A percentile compares a stretch with the other conserved stretches of the same genome.
Evolutionary conservation across 2,797 vertebrate genomes (phyloP).

Genomic region (Scyliorhinus canicula): DNA sequence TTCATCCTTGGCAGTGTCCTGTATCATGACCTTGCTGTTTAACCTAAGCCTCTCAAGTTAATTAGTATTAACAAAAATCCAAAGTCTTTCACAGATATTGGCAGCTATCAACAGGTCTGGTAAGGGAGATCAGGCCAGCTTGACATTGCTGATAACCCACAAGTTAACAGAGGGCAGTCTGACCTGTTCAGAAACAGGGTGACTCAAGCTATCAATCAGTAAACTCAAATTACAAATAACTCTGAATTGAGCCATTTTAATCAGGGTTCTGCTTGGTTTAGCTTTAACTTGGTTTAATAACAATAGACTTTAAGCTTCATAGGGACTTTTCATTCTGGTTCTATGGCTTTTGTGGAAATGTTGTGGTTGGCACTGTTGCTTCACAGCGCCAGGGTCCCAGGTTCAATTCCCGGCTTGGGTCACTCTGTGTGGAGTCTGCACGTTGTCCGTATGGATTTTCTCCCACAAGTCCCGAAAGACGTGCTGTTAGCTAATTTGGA

Average conservation of each 20-base stretch:
- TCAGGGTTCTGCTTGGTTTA: background rate
- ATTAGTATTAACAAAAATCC: slow-evolving; percentile 22
- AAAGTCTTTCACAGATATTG: background rate
- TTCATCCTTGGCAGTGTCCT: background rate
- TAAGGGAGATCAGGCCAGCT: background rate
- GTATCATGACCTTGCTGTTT: background rate
- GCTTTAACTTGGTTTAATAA: background rate
- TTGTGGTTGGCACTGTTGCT: too few relatives aligned
- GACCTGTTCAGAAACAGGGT: background rate
- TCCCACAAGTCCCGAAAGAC: too few relatives aligned
- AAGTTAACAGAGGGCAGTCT: background rate
- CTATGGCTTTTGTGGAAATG: background rate
- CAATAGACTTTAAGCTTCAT: background rate
- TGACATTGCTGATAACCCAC: background rate
- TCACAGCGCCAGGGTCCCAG: too few relatives aligned
- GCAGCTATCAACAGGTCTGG: background rate
- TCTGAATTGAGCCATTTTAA: background rate
- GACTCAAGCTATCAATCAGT: background rate
- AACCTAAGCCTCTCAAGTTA: background rate
- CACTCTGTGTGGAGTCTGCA: too few relatives aligned
- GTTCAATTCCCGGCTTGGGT: too few relatives aligned
- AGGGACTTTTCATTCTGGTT: background rate
- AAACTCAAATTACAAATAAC: background rate
- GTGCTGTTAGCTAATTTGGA: too few relatives aligned
- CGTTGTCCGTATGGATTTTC: too few relatives aligned